Base-by-base conservation (phyloP, 1,140 invertebrate species). In the Anastrepha ludens region DNA sequence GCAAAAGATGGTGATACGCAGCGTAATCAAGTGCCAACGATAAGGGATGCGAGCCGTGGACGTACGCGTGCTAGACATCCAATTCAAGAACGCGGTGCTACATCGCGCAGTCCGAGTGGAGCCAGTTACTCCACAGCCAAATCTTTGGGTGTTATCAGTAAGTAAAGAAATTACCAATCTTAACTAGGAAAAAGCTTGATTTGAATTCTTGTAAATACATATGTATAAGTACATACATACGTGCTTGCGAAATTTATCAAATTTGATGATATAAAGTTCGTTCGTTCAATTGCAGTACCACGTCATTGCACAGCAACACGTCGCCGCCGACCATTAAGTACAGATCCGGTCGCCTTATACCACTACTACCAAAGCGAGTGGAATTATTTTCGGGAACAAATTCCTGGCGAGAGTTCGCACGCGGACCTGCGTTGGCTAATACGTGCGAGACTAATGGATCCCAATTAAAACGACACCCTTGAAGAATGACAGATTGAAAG, bases 331-430 rank as follows among this genome's bases (percentile, higher is more conserved):
- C 60, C 87, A 8, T 17, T 70, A 2, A 88, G 78, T 9, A 86
- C 41, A 89, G 96, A 97, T 92, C 96, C 96, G 70, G 96, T 97
- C 3, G 93, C 95, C 13, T 92, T 97, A 11, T 97, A 97, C 91
- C 96, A 97, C 85, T 95, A 96, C 88, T 97, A 97, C 90, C 95
- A 96, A 90, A 94, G 95, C 64, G 93, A 96, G 89, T 97, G 96
- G 96, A 94, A 95, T n/a, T 95, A 96, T 90, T 95, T 96, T 70
- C 95, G 95, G 90, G 90, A 93, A 3, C 94, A 95, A 91, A 94
- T 97, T 58, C 96, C 96, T 5, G 96, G 96, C 41, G 95, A 96
- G 93, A 95, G 95, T 88, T 13, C 70, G 0, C 94, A 94, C 88
- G 90, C 94, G 0, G 94, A 95, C 78, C 89, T 96, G 15, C 94